Evolutionary conservation across 2,113 vertebrate species (phyloP).

Genomic region (Periophthalmodon schlosseri): DNA sequence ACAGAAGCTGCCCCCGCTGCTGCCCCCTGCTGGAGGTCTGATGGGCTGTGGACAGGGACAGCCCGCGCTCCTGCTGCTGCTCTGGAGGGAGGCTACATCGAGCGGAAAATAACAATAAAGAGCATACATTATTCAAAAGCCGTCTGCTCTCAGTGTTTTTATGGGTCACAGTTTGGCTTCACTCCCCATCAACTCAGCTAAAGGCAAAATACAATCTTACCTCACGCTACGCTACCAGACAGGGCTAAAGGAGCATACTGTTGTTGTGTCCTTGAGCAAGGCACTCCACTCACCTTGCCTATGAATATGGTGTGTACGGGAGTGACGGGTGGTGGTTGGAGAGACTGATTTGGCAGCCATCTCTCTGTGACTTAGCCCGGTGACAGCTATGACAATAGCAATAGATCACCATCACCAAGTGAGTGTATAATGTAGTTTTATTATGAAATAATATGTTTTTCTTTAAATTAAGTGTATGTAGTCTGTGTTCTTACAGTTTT

Average conservation of each 20-base stretch:
- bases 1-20: not conserved
- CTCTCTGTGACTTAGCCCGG: no score
- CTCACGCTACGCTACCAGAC: not conserved
- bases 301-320: no score
- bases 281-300: not conserved
- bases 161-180: constrained; percentile 4
- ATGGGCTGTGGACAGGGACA: constrained; percentile 20
- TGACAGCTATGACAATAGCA: no score
- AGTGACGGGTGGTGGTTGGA: no score
- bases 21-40: not conserved
- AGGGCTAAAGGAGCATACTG: not conserved
- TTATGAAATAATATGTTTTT: no score
- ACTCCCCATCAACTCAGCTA: constrained; percentile 5
- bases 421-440: no score
- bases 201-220: not conserved
- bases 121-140: constrained; percentile 28
- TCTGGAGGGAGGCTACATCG: constrained; percentile 4
- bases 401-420: no score
- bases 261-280: not conserved
- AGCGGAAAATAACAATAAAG: constrained; percentile 39
- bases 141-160: constrained; percentile 3
- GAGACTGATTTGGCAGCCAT: no score
- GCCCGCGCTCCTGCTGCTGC: constrained; percentile 8
- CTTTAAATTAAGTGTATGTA: no score
- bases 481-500: no score